Evolutionary conservation across 2,797 vertebrate species (phyloP).

Genomic region (Carduelis carduelis): DNA sequence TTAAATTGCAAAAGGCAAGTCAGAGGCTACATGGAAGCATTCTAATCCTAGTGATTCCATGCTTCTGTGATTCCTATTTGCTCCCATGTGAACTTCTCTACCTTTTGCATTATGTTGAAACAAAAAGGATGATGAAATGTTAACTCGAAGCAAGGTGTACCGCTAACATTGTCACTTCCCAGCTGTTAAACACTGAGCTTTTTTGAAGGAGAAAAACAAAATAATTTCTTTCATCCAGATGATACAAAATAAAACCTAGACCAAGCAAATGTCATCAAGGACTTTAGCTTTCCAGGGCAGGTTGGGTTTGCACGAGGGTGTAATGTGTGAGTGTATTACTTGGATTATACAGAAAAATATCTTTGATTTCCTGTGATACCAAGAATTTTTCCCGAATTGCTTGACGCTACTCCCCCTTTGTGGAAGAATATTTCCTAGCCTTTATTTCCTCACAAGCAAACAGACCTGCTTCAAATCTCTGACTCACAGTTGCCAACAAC

Average conservation of each 20-base stretch:
- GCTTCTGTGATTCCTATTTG: background rate
- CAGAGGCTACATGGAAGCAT: background rate
- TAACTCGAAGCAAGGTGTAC: background rate
- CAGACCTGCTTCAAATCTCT: background rate
- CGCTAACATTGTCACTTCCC: background rate
- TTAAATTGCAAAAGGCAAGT: background rate
- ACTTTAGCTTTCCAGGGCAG: fast-evolving
- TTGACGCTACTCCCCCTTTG: background rate
- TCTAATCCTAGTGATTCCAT: background rate
- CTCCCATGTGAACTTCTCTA: background rate
- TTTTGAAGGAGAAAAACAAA: background rate
- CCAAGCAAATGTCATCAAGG: background rate
- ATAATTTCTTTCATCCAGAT: background rate
- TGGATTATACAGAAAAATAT: background rate
- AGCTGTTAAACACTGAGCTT: background rate
- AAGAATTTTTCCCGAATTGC: background rate
- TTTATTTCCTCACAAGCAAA: background rate
- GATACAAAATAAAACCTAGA: background rate
- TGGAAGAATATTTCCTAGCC: background rate
- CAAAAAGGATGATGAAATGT: background rate
- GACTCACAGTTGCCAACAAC: background rate
- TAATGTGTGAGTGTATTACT: background rate
- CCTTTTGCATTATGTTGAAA: background rate
- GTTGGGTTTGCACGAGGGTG: background rate
- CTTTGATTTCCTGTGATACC: background rate